These are phyloP conservation scores for Sipha maydis DNA, from an alignment of 2,888 invertebrate genomes.

Conservation along the genomic window DNA sequence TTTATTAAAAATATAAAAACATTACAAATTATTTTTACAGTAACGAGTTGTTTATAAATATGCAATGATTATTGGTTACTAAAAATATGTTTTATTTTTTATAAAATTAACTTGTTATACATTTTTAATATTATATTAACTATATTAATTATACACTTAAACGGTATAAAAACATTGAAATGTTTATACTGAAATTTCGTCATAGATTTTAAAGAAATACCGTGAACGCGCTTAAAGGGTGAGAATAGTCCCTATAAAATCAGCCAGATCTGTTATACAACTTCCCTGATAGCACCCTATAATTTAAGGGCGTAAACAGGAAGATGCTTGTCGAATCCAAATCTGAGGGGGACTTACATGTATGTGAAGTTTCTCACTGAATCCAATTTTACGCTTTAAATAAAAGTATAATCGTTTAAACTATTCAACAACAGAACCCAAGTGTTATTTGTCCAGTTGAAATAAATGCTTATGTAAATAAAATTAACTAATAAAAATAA, in stretches of 20 bases:
- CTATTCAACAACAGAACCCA: background rate
- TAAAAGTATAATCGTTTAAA: slow-evolving; percentile 4
- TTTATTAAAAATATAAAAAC: too few species aligned
- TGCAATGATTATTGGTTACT: background rate
- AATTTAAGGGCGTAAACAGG: slow-evolving; percentile 59
- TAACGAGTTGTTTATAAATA: background rate
- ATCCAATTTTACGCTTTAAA: slow-evolving; percentile 32
- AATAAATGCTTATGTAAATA: too few species aligned
- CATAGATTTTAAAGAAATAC: slow-evolving; percentile 35
- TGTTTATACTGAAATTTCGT: slow-evolving; percentile 1
- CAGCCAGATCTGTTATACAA: slow-evolving; percentile 45
- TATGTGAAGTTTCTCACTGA: slow-evolving; percentile 46
- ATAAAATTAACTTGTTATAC: background rate
- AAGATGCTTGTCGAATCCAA: slow-evolving; percentile 56
- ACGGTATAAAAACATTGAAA: background rate
- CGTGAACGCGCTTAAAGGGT: slow-evolving; percentile 19
- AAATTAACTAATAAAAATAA: too few species aligned
- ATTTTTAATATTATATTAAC: background rate
- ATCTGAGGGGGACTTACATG: slow-evolving; percentile 37
- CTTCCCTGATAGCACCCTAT: slow-evolving; percentile 38
- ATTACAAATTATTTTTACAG: background rate
- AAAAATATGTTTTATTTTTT: background rate
- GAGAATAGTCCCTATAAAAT: slow-evolving; percentile 25
- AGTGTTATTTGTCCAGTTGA: too few species aligned
- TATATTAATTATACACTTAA: background rate